Percentiles rank a stretch among this genome's conserved stretches.
phyloP scores from a whole-genome alignment of 2,888 invertebrate genomes.

The Zaprionus obscuricornis region DNA sequence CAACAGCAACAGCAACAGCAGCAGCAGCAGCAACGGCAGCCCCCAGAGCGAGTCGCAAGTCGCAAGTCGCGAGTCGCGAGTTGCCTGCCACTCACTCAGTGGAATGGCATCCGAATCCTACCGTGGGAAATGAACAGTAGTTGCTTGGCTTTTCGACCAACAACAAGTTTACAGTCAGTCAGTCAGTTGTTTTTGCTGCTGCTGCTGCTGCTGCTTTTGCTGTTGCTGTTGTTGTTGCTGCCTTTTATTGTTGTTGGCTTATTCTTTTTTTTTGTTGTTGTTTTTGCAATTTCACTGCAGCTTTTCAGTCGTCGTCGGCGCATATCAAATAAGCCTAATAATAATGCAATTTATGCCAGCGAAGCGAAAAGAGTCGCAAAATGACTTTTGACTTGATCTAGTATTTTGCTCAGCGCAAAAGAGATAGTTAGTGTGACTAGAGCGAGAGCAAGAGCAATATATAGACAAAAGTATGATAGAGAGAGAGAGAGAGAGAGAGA shows the following conservation, averaged over 20 bases:
- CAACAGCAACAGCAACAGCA: slow-evolving; percentile 7
- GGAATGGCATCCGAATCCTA: slow-evolving; percentile 78
- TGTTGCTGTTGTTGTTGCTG: slow-evolving; percentile 25
- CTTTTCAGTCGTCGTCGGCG: slow-evolving; percentile 54
- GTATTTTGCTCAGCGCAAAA: slow-evolving; percentile 34
- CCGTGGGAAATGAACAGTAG: slow-evolving; percentile 84
- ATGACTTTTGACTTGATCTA: slow-evolving; percentile 61
- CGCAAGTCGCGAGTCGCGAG: slow-evolving; percentile 36
- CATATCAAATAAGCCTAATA: slow-evolving; percentile 75
- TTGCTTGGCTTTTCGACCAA: slow-evolving; percentile 68
- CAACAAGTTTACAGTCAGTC: slow-evolving; percentile 62
- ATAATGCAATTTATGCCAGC: slow-evolving; percentile 76
- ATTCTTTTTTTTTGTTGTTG: slow-evolving; percentile 43
- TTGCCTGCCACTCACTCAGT: slow-evolving; percentile 67
- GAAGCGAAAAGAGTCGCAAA: slow-evolving; percentile 59
- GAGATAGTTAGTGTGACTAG: neutral
- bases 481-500: neutral
- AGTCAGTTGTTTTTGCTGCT: slow-evolving; percentile 34
- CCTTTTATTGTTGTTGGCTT: slow-evolving; percentile 28
- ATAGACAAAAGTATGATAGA: neutral
- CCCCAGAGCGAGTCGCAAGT: slow-evolving; percentile 30
- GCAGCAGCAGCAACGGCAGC: slow-evolving; percentile 4
- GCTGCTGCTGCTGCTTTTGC: slow-evolving; percentile 26
- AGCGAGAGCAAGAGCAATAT: neutral
- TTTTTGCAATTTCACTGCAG: slow-evolving; percentile 74